Base-by-base conservation (phyloP, 2,888 invertebrate species). In the Zonitis immaculata region DNA sequence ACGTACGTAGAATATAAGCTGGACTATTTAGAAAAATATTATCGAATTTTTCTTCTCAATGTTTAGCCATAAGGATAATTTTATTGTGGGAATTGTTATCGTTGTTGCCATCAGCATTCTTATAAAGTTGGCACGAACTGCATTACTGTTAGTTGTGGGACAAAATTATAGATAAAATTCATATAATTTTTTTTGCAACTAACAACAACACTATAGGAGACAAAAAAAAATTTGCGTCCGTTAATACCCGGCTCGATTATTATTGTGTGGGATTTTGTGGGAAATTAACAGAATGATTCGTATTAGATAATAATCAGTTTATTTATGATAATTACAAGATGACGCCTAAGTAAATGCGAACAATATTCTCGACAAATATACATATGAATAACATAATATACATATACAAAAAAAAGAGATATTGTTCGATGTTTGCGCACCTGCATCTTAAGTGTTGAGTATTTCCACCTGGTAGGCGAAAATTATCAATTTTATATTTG, bases 291-390 rank as follows among this genome's bases (percentile, higher is more conserved):
- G 26, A 48, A 48, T 42, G 42, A 48, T 48, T 48, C 48, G 26
- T 42, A 48, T 48, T 48, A 48, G 48, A 48, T 48, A 48, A 48
- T 48, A 48, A 48, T 48, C 48, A 42, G 48, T 42, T 48, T 48
- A 48, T 48, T 48, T 48, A 48, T 48, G 48, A 48, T 48, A 48
- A 48, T 48, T 48, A 42, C 48, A 27, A 26, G 25, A 48, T 48
- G 48, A 22, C 42, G 26, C 42, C 45, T 27, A 26, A 27, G 27
- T 18, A 27, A 27, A 45, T 30, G 27, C 14, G 39, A 18, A 42
- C 42, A 48, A 48, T 48, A 48, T 48, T 48, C 48, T 48, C 22
- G 16, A 48, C 48, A 48, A 48, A 48, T 47, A 47, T 22, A 22
- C 32, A 28, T 11, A 46, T 7, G 11, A n/a, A n/a, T n/a, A n/a